These are phyloP conservation scores for Hystrix brachyura DNA, from an alignment of 2,113 vertebrate species.

Conservation along the genomic window DNA sequence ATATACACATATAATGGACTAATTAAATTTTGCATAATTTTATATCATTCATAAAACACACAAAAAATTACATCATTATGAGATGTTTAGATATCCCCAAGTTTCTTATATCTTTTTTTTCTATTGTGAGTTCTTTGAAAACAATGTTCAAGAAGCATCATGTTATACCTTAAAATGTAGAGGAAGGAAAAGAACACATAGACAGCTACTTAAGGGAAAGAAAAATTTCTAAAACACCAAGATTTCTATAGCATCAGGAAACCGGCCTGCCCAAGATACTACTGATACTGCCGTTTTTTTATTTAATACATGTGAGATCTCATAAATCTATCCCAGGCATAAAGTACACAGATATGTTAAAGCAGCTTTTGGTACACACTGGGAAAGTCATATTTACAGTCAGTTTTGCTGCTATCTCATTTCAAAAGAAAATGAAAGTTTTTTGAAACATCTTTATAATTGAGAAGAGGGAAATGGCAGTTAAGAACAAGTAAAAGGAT, in stretches of 20 bases:
- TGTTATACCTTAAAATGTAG: neutral
- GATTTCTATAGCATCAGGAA: neutral
- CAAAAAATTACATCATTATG: constrained; percentile 5
- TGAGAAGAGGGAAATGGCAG: neutral
- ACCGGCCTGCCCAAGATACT: neutral
- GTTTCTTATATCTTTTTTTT: neutral
- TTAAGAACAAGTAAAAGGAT: neutral
- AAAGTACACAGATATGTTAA: neutral
- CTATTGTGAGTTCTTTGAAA: neutral
- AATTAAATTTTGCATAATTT: neutral
- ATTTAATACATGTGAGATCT: neutral
- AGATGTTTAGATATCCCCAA: neutral
- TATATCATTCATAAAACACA: neutral
- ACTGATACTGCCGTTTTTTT: neutral
- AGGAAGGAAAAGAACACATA: neutral
- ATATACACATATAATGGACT: neutral
- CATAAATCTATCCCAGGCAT: neutral
- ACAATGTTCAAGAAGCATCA: neutral
- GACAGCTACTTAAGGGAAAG: neutral
- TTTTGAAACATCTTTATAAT: constrained; percentile 25
- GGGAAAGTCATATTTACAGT: constrained; percentile 31
- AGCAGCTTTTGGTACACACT: neutral
- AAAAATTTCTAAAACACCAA: constrained; percentile 36
- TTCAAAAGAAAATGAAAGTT: neutral
- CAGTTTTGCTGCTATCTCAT: neutral